phyloP scores from a whole-genome alignment of 2,113 vertebrate genomes.

The Notechis scutatus region DNA sequence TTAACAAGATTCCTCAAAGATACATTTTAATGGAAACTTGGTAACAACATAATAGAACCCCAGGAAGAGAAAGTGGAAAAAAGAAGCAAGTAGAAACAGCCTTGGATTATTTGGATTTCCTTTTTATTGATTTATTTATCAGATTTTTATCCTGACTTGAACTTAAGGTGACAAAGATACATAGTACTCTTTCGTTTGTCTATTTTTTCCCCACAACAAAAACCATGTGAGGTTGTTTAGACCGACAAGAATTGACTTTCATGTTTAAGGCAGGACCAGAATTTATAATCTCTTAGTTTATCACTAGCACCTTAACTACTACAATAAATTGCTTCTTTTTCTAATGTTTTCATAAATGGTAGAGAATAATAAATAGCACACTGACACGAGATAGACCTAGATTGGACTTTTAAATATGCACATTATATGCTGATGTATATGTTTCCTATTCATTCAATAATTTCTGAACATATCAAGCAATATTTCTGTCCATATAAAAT shows the following conservation, averaged over 20 bases:
- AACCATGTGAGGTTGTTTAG: neutral
- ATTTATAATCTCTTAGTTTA: neutral
- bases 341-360: neutral
- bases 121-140: neutral
- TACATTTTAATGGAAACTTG: too few species aligned
- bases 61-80: too few species aligned
- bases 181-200: neutral
- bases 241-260: neutral
- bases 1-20: too few species aligned
- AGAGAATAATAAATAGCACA: neutral
- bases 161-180: neutral
- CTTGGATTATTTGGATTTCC: neutral
- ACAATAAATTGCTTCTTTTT: neutral
- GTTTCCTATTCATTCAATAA: neutral
- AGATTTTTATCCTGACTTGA: neutral
- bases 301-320: neutral
- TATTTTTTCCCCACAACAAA: neutral
- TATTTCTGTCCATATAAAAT: neutral
- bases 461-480: neutral
- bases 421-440: neutral
- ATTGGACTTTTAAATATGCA: neutral
- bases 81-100: too few species aligned
- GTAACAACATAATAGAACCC: too few species aligned
- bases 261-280: neutral
- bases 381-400: neutral